Percentiles rank a stretch among this genome's conserved stretches.
phyloP scores from a whole-genome alignment of 2,113 vertebrate species.

The Syngnathus floridae region DNA sequence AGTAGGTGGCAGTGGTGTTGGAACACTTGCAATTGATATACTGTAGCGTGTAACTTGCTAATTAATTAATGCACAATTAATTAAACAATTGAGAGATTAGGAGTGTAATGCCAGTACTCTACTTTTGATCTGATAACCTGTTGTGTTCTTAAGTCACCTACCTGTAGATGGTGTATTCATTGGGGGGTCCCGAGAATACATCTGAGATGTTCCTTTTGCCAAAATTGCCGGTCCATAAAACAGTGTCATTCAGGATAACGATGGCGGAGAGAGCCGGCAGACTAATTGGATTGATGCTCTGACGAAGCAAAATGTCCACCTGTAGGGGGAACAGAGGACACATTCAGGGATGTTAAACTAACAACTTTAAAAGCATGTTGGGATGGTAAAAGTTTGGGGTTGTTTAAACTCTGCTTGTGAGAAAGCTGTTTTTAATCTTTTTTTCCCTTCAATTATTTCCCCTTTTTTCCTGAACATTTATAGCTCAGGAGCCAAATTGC shows the following conservation, averaged over 20 bases:
- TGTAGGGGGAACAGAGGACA: slow-evolving; percentile 39
- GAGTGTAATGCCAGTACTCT: neutral
- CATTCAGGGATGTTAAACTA: neutral
- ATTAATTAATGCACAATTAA: too few species aligned
- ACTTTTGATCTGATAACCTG: too few species aligned
- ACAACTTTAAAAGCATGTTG: neutral
- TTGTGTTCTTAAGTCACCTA: slow-evolving; percentile 71
- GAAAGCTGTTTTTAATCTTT: neutral
- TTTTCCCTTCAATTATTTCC: neutral
- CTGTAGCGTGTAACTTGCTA: too few species aligned
- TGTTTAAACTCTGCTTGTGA: neutral
- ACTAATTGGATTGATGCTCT: slow-evolving; percentile 68
- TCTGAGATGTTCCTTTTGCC: slow-evolving; percentile 82
- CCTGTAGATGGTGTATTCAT: slow-evolving; percentile 93
- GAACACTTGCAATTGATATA: too few species aligned
- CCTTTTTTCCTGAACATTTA: neutral
- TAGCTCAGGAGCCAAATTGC: neutral
- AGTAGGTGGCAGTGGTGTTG: too few species aligned
- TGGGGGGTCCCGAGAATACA: slow-evolving; percentile 73
- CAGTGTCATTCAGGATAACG: slow-evolving; percentile 83
- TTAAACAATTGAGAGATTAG: too few species aligned
- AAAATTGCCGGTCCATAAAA: slow-evolving; percentile 92
- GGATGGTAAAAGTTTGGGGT: neutral
- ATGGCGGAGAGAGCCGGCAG: slow-evolving; percentile 84
- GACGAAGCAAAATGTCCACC: slow-evolving; percentile 79